Evolutionary conservation across 1,140 invertebrate genomes (phyloP).

Genomic region (Centruroides vittatus): DNA sequence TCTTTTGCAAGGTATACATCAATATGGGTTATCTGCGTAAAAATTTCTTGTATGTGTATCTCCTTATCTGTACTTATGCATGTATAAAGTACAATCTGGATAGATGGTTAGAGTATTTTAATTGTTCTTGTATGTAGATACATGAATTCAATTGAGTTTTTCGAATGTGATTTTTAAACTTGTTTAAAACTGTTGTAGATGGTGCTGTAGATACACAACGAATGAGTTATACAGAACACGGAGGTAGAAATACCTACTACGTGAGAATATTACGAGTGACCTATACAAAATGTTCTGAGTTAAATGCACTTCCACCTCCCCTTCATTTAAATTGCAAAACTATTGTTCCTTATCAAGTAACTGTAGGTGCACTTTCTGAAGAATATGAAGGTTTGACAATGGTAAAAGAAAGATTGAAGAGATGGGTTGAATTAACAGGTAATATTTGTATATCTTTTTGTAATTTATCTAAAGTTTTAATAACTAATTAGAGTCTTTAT

Average conservation of each 20-base stretch:
- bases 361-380: conserved; percentile 5
- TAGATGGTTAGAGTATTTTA: no score
- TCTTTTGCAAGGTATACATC: no score
- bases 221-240: conserved; percentile 20
- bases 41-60: no score
- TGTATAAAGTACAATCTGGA: no score
- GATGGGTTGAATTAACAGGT: conserved; percentile 16
- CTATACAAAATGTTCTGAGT: not conserved
- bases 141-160: no score
- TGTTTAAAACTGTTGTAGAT: no score
- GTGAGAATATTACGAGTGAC: conserved; percentile 19
- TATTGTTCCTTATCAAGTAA: conserved; percentile 11
- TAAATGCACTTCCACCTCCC: not conserved
- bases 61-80: no score
- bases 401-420: conserved; percentile 8
- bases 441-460: not conserved
- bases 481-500: not conserved
- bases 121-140: no score
- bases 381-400: conserved; percentile 10
- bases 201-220: conserved; percentile 1
- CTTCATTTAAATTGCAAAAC: conserved; percentile 12
- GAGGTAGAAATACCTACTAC: conserved; percentile 12
- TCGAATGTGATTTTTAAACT: no score
- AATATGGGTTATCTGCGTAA: no score
- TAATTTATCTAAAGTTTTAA: not conserved